These are phyloP conservation scores for Enteromius fasciolatus DNA, from an alignment of 2,797 vertebrate species.

Conservation along the genomic window DNA sequence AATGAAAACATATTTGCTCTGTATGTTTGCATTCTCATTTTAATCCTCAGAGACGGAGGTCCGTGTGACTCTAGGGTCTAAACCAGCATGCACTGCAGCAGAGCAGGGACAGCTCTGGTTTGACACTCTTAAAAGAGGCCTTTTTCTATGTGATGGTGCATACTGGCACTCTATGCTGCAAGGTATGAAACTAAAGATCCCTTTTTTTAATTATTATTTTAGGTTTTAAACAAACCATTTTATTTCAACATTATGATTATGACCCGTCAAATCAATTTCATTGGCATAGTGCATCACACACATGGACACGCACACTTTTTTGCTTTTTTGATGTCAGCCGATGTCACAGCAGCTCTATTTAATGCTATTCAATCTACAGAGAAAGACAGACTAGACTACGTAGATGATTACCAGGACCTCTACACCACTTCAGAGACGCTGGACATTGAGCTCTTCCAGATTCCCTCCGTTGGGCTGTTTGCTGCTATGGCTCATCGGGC, in stretches of 20 bases:
- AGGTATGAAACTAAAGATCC: conserved; percentile 72
- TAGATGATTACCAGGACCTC: conserved; percentile 83
- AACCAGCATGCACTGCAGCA: conserved; percentile 74
- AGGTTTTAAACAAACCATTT: neutral
- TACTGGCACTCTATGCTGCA: conserved; percentile 87
- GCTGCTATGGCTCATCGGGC: conserved; percentile 86
- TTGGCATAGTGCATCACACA: neutral
- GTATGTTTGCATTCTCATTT: neutral
- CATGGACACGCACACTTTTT: neutral
- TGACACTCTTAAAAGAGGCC: conserved; percentile 79
- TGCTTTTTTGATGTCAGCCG: neutral
- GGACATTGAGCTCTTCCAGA: conserved; percentile 89
- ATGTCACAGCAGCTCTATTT: neutral
- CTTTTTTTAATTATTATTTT: neutral
- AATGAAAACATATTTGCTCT: conserved; percentile 1
- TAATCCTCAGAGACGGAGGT: conserved; percentile 74
- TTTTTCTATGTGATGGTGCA: conserved; percentile 86
- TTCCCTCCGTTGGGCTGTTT: conserved; percentile 86
- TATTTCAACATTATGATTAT: neutral
- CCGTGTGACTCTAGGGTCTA: conserved; percentile 83
- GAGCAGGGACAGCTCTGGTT: conserved; percentile 88
- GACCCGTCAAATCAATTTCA: neutral
- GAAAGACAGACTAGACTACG: conserved; percentile 85
- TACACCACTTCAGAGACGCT: conserved; percentile 89
- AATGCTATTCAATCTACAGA: conserved; percentile 68